Base-by-base conservation (phyloP, 2,113 vertebrate species). In the Mionectes macconnelli region DNA sequence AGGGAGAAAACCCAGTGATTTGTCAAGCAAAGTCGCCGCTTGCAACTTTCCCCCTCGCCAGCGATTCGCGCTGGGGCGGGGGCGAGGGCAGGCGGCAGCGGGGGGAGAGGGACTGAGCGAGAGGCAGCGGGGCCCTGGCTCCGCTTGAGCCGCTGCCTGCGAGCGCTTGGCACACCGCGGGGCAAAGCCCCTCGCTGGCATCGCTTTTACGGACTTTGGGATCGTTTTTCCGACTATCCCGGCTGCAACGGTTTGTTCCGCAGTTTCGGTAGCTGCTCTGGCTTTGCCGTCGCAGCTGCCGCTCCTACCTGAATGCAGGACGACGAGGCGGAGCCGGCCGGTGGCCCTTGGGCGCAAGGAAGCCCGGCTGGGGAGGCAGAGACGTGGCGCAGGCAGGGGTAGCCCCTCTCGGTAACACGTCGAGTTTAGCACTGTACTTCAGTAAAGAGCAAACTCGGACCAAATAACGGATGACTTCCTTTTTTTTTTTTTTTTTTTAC, bases 261-360 rank as follows among this genome's bases (percentile, higher is more conserved):
- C 82, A 63, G 69, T 64, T 67, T 63, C 35, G 73, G 82, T 44
- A 31, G 88, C 93, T 57, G 90, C 78, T 82, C 56, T 2, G 90
- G 92, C 49, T 87, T 76, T 53, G 25, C 91, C 79, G 52, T 55
- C 7, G 67, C 89, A 83, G 83, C 59, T 30, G 27, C 52, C 50
- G 89, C 89, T 95, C 96, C 93, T 96, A 94, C 95, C 96, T 95
- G 95, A 24, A 42, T 14, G 90, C 92, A 55, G 74, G 53, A 66
- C 81, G 89, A 31, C n/a, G 93, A 91, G 84, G 42, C 56, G 89
- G 73, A 76, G 87, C 59, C 63, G 52, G 70, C 64, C 69, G 89
- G 75, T 2, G 83, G 89, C 94, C 42, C 64, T 15, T 23, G 52
- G 75, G 70, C n/a, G 47, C 72, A 30, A 73, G 75, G 69, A 17